These are phyloP conservation scores for Rapana venosa DNA, from an alignment of 2,888 invertebrate genomes.

Conservation along the genomic window DNA sequence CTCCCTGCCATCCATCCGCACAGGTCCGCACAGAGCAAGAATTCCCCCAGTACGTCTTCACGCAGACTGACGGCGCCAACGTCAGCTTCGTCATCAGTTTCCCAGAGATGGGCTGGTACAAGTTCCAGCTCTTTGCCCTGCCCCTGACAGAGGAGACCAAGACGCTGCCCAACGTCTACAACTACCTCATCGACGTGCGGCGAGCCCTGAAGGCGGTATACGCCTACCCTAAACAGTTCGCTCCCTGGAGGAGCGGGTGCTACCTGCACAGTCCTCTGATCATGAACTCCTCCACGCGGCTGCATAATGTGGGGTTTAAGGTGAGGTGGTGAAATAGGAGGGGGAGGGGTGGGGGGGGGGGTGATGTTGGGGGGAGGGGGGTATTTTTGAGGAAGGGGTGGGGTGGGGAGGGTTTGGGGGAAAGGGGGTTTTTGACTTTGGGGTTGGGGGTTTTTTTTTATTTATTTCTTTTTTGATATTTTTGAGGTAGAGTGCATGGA, in stretches of 20 bases:
- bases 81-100: constrained; percentile 56
- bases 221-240: constrained; percentile 75
- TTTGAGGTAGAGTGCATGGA: too few species aligned
- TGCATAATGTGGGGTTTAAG: constrained; percentile 62
- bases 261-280: constrained; percentile 66
- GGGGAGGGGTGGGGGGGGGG: too few species aligned
- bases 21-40: constrained; percentile 56
- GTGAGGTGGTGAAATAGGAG: constrained; percentile 48
- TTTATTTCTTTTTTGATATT: too few species aligned
- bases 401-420: constrained; percentile 6
- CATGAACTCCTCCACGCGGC: constrained; percentile 61
- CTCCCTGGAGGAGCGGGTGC: constrained; percentile 76
- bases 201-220: constrained; percentile 57
- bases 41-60: constrained; percentile 65
- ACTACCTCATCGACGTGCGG: constrained; percentile 70
- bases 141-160: constrained; percentile 68
- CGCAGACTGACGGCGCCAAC: constrained; percentile 62
- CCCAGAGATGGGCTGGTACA: constrained; percentile 72
- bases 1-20: not conserved
- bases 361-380: not conserved
- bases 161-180: constrained; percentile 73
- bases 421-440: not conserved
- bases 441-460: too few species aligned
- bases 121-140: constrained; percentile 72
- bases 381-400: not conserved